Base-by-base conservation (phyloP, 1,140 invertebrate species). In the Aporrectodea caliginosa region DNA sequence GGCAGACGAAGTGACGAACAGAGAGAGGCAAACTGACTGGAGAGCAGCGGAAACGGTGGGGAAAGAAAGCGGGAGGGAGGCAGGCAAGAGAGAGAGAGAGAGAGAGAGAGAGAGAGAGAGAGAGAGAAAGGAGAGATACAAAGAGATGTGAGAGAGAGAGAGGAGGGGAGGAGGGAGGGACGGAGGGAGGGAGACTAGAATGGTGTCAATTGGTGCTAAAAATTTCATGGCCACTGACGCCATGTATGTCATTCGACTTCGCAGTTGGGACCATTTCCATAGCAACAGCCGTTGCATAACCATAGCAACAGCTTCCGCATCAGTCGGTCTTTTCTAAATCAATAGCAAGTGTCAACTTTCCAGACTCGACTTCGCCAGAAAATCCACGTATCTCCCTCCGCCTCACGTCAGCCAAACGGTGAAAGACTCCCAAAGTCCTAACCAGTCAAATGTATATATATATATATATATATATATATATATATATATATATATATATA, bases 391-490 rank as follows among this genome's bases (percentile, higher is more conserved):
- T 58, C 22, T 58, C 43, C 22, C 6, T 58, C 22, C 6, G 43
- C 6, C 22, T 58, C 6, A 58, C 43, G 22, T 58, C 6, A 58
- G 43, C 6, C 6, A 58, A 58, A 12, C 43, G 6, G 43, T 12
- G 6, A 12, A 6, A 58, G n/a, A 58, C 22, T 58, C 6, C 43
- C 22, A 58, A 58, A 58, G 43, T 22, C 6, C 6, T 58, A 12
- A 58, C 22, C 22, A 58, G 6, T 58, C 6, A 58, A 22, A 22
- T 12, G 22, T 58, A 58, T 58, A 58, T 58, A 58, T 58, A 58
- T 58, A 58, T 58, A 58, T 58, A 58, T 58, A 58, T 58, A 58
- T 58, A 58, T 58, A 58, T 58, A 58, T 58, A 58, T 58, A 58
- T 58, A 58, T 58, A 58, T 58, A 58, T 58, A 58, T 12, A 58